Percentiles rank a stretch among this genome's conserved stretches.
Evolutionary conservation across 1,140 invertebrate genomes (phyloP).

Genomic region (Tetramorium alpestre): DNA sequence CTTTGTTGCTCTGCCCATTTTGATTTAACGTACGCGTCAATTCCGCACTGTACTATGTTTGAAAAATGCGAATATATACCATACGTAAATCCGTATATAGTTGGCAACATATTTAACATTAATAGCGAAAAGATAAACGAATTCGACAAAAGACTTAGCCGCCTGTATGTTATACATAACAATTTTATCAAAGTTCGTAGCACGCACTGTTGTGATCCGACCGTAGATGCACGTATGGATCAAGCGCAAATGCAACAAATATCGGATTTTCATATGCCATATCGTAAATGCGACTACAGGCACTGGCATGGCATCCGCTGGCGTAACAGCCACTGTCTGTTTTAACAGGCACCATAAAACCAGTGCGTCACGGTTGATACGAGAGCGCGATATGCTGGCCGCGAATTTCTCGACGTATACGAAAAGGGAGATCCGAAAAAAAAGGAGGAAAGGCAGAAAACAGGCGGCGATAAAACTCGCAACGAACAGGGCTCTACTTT

Average conservation of each 20-base stretch:
- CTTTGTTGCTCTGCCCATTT: background rate
- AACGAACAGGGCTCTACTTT: conserved; percentile 55
- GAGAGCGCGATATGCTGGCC: conserved; percentile 3
- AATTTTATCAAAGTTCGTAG: conserved; percentile 17
- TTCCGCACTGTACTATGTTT: background rate
- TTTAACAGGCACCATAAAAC: conserved; percentile 59
- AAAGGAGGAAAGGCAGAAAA: conserved; percentile 11
- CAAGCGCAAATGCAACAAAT: conserved; percentile 3
- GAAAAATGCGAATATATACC: background rate
- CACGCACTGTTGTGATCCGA: background rate
- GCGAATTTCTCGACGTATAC: conserved; percentile 66
- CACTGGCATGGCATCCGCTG: background rate
- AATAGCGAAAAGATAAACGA: background rate
- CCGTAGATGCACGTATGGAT: background rate
- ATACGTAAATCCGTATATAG: background rate
- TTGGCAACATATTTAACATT: background rate
- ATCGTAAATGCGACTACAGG: conserved; percentile 32
- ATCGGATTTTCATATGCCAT: conserved; percentile 30
- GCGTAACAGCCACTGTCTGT: conserved; percentile 27
- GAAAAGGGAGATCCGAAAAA: conserved; percentile 10
- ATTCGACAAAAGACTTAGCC: background rate
- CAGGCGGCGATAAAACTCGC: conserved; percentile 64
- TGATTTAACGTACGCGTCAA: background rate
- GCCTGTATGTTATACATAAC: background rate
- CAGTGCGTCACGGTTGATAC: background rate